Conservation (phyloP, 1,140 invertebrate species). For the Calliphora vicina region DNA sequence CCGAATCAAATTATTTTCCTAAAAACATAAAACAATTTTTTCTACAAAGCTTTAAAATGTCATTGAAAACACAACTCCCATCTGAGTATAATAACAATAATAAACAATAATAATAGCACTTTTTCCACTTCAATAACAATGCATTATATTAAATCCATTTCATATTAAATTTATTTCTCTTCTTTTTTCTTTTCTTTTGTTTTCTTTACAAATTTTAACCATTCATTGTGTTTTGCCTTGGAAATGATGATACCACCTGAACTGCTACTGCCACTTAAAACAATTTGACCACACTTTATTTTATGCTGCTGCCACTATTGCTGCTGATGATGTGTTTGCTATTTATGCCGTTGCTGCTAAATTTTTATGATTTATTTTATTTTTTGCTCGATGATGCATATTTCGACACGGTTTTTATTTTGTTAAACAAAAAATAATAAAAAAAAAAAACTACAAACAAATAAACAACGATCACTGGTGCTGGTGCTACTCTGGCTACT, state of each 20-base stretch:
- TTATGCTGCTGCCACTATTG: not conserved
- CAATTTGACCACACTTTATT: not conserved
- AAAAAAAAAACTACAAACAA: too few relatives aligned
- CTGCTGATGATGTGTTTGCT: too few relatives aligned
- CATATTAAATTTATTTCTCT: not conserved
- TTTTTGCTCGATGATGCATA: constrained; percentile 9
- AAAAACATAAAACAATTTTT: too few relatives aligned
- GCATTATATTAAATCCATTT: not conserved
- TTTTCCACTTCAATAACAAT: not conserved
- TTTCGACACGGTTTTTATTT: not conserved
- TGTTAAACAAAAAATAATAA: too few relatives aligned
- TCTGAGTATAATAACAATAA: not conserved
- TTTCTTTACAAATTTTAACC: not conserved
- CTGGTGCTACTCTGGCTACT: not conserved
- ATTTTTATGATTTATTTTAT: not conserved
- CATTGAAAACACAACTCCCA: not conserved
- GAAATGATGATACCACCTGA: constrained; percentile 1
- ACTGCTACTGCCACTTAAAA: not conserved
- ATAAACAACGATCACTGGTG: not conserved
- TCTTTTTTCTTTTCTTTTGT: not conserved
- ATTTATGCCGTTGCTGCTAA: not conserved
- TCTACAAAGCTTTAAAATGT: not conserved
- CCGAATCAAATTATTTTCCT: too few relatives aligned
- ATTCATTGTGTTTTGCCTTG: not conserved
- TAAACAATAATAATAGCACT: not conserved